Conservation (phyloP, 2,888 invertebrate genomes). For the Polia nebulosa region DNA sequence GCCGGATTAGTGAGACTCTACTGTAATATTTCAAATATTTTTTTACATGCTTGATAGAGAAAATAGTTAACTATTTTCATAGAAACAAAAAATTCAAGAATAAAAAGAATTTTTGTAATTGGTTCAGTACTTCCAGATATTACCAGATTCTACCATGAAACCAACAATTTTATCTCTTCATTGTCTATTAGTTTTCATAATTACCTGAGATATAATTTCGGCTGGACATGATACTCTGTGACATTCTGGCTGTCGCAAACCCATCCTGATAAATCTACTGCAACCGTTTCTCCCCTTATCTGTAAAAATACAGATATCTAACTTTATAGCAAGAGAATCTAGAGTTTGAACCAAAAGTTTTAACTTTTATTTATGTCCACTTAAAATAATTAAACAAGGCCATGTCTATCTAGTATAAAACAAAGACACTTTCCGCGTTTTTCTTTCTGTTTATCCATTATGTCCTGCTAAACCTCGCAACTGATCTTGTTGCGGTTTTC, state of each 20-base stretch:
- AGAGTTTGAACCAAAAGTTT: neutral
- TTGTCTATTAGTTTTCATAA: neutral
- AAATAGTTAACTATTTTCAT: too few relatives aligned
- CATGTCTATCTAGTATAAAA: too few relatives aligned
- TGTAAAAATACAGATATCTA: conserved; percentile 59
- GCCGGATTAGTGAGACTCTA: too few relatives aligned
- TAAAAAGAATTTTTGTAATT: neutral
- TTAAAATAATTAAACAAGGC: neutral
- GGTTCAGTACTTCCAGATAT: neutral
- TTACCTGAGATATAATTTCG: conserved; percentile 96
- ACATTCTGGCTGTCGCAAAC: conserved; percentile 96
- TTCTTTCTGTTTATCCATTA: too few relatives aligned
- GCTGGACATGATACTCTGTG: conserved; percentile 93
- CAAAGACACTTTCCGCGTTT: too few relatives aligned
- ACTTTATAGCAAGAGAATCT: neutral
- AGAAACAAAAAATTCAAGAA: too few relatives aligned
- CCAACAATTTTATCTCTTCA: neutral
- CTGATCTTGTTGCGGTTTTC: too few relatives aligned
- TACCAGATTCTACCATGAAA: neutral
- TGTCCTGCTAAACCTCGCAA: too few relatives aligned
- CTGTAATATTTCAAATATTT: too few relatives aligned
- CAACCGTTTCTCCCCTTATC: conserved; percentile 94
- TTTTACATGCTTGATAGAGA: too few relatives aligned
- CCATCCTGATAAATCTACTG: conserved; percentile 98
- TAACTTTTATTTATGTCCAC: neutral